Evolutionary conservation across 53 echinoderm and acorn worm genomes (phyloP).

Genomic region (Mesocentrotus franciscanus): DNA sequence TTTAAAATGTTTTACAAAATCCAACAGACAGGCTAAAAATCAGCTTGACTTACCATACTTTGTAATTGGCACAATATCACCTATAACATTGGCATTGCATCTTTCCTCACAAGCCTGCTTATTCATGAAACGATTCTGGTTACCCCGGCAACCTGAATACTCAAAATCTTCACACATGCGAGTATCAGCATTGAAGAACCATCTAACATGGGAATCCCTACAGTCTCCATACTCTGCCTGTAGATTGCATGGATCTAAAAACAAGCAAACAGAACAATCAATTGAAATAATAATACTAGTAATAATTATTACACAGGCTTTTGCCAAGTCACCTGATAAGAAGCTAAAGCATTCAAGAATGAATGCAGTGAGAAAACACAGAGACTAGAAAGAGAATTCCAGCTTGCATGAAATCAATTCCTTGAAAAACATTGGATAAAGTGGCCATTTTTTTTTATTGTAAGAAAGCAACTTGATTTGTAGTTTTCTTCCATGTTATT

Average conservation of each 20-base stretch:
- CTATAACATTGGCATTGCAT: constrained; percentile 54
- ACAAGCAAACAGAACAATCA: not conserved
- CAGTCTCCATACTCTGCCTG: constrained; percentile 80
- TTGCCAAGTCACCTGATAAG: no score
- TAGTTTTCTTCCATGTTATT: no score
- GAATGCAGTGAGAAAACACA: not conserved
- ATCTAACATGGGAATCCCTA: constrained; percentile 64
- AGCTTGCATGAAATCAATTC: no score
- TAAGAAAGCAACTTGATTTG: no score
- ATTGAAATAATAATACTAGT: not conserved
- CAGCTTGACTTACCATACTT: constrained; percentile 43
- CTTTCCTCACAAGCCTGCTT: constrained; percentile 57
- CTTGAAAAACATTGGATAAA: no score
- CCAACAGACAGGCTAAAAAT: not conserved
- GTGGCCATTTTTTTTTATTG: no score
- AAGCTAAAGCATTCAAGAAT: no score
- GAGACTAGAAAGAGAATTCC: no score
- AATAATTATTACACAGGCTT: not conserved
- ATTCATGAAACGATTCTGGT: constrained; percentile 79
- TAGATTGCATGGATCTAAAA: constrained; percentile 86
- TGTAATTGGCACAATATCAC: not conserved
- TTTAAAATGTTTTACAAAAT: not conserved
- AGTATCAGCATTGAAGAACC: constrained; percentile 79
- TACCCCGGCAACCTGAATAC: constrained; percentile 95
- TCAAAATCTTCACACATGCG: constrained; percentile 83